Conservation (phyloP, 2,797 vertebrate genomes). For the Lacerta viridis region DNA sequence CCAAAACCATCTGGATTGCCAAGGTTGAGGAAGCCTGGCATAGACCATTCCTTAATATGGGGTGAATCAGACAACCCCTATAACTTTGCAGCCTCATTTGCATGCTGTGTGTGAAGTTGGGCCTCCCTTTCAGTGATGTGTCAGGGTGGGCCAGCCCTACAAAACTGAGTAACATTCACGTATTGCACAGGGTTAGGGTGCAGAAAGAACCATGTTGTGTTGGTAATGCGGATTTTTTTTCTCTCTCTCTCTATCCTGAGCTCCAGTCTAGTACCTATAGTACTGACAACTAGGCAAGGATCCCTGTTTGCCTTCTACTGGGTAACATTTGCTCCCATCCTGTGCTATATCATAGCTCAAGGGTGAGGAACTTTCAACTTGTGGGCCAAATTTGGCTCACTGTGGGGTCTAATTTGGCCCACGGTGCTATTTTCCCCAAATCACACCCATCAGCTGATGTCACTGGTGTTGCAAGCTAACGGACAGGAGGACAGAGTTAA, state of each 20-base stretch:
- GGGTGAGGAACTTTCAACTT: too few species aligned
- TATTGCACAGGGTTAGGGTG: not conserved
- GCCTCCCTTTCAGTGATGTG: not conserved
- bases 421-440: too few species aligned
- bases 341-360: not conserved
- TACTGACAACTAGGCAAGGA: not conserved
- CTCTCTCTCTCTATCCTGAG: not conserved
- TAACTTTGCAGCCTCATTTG: not conserved
- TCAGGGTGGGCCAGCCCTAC: not conserved
- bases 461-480: too few species aligned
- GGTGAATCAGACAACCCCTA: not conserved
- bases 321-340: not conserved
- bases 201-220: not conserved
- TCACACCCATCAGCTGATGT: too few species aligned
- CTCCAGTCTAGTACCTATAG: not conserved
- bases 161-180: not conserved
- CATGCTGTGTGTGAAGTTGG: not conserved
- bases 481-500: too few species aligned
- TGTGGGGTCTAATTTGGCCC: too few species aligned
- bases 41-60: not conserved
- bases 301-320: not conserved
- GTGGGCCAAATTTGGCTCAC: too few species aligned
- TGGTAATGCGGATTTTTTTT: not conserved
- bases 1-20: too few species aligned
- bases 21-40: too few species aligned